Conservation (phyloP, 2,888 invertebrate genomes). For the Raillietiella orientalis region DNA sequence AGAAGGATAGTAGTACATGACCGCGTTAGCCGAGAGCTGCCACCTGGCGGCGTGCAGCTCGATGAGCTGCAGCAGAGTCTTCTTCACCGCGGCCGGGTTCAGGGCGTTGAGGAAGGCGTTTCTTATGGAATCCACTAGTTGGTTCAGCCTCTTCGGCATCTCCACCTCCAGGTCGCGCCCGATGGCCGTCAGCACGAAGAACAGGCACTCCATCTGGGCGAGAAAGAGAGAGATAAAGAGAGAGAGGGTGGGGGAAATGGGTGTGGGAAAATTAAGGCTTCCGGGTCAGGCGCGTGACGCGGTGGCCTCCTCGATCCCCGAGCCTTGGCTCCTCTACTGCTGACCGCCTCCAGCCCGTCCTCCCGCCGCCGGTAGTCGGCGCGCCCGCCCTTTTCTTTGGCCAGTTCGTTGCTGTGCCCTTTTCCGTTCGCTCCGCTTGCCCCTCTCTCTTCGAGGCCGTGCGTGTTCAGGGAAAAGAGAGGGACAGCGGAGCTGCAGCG, state of each 20-base stretch:
- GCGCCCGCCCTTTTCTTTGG: too few relatives aligned
- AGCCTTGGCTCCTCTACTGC: too few relatives aligned
- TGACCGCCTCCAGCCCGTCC: background rate
- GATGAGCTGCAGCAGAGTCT: constrained; percentile 55
- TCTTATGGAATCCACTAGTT: constrained; percentile 38
- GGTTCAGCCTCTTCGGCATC: constrained; percentile 41
- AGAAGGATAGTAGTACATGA: constrained; percentile 33
- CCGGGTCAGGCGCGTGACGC: background rate
- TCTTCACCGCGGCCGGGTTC: constrained; percentile 29
- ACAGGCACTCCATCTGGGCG: constrained; percentile 45
- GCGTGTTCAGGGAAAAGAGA: too few relatives aligned
- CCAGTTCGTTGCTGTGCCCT: too few relatives aligned
- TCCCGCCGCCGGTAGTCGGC: too few relatives aligned
- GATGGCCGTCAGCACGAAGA: constrained; percentile 57
- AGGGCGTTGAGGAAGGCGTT: constrained; percentile 36
- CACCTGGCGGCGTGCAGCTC: constrained; percentile 67
- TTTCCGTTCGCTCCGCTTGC: too few relatives aligned
- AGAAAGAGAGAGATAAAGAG: constrained; percentile 3
- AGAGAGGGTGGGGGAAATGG: background rate
- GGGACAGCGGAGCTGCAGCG: too few relatives aligned
- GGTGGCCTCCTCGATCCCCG: constrained; percentile 1
- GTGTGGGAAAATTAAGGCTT: background rate
- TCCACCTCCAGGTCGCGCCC: constrained; percentile 57
- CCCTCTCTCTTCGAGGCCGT: too few relatives aligned
- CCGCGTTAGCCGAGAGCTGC: constrained; percentile 62